Percentiles rank a stretch among this genome's conserved stretches.
Evolutionary conservation across 2,797 vertebrate species (phyloP).

Genomic region (Geotrypetes seraphini): DNA sequence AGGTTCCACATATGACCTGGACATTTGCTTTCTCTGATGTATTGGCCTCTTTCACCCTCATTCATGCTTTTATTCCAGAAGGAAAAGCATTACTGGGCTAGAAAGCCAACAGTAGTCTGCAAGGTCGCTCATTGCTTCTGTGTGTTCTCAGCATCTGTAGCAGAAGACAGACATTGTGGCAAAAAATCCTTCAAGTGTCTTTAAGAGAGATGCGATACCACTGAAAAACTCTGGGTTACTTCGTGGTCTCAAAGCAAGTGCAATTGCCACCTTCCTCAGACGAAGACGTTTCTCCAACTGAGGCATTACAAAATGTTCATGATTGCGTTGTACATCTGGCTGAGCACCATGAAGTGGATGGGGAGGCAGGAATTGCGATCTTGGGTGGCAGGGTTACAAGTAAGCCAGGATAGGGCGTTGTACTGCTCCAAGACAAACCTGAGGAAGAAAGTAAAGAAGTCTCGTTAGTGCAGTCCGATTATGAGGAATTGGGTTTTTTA

Average conservation of each 20-base stretch:
- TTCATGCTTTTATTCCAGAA: no score
- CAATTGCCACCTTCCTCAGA: constrained; percentile 24
- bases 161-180: constrained; percentile 32
- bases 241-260: no score
- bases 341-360: constrained; percentile 90
- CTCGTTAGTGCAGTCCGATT: no score
- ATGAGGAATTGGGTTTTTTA: no score
- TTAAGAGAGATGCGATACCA: constrained; percentile 28
- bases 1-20: no score
- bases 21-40: no score
- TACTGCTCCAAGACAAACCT: constrained; percentile 98
- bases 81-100: constrained; percentile 28
- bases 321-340: constrained; percentile 95
- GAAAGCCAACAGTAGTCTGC: constrained; percentile 31
- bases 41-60: no score
- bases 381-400: constrained; percentile 88
- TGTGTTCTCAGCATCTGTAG: constrained; percentile 33
- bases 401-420: constrained; percentile 95
- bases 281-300: constrained; percentile 29
- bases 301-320: constrained; percentile 77
- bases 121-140: constrained; percentile 22
- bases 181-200: no score
- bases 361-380: constrained; percentile 96
- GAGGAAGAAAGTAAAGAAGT: constrained; percentile 1
- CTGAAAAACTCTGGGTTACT: constrained; percentile 32